Conservation (phyloP, 2,888 invertebrate species). For the Leucoma salicis region DNA sequence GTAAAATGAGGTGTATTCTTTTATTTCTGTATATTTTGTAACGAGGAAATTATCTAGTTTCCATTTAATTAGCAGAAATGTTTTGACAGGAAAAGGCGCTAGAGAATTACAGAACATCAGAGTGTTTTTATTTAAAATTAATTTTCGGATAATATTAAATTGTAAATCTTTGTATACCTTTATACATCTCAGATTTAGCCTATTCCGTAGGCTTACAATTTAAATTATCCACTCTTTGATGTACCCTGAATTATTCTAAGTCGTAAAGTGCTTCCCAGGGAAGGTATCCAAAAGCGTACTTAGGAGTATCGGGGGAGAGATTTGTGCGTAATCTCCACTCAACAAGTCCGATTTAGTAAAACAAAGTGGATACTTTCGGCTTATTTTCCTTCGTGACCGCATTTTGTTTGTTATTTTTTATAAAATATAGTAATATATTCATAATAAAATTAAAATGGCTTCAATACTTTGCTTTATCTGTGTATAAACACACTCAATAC, state of each 20-base stretch:
- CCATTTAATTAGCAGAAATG: too few species aligned
- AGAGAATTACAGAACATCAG: too few species aligned
- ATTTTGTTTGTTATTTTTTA: background rate
- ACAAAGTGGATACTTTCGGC: background rate
- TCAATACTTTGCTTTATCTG: too few species aligned
- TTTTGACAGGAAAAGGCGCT: too few species aligned
- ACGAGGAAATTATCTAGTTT: too few species aligned
- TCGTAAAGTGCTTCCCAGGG: constrained; percentile 12
- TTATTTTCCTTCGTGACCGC: background rate
- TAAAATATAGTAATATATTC: background rate
- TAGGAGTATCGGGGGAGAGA: constrained; percentile 18
- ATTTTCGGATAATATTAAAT: too few species aligned
- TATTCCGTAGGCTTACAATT: constrained; percentile 17
- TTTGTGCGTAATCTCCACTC: constrained; percentile 23
- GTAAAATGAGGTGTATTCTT: too few species aligned
- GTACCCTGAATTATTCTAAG: constrained; percentile 24
- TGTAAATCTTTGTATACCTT: background rate
- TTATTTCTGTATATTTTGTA: too few species aligned
- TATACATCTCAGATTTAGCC: constrained; percentile 8
- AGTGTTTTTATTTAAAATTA: too few species aligned
- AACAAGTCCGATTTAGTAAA: constrained; percentile 16
- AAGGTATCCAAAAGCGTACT: constrained; percentile 16
- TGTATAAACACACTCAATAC: too few species aligned
- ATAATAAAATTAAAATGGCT: too few species aligned
- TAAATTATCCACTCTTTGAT: constrained; percentile 13